phyloP scores from a whole-genome alignment of 1,140 invertebrate genomes.

The Drosophila ambigua region DNA sequence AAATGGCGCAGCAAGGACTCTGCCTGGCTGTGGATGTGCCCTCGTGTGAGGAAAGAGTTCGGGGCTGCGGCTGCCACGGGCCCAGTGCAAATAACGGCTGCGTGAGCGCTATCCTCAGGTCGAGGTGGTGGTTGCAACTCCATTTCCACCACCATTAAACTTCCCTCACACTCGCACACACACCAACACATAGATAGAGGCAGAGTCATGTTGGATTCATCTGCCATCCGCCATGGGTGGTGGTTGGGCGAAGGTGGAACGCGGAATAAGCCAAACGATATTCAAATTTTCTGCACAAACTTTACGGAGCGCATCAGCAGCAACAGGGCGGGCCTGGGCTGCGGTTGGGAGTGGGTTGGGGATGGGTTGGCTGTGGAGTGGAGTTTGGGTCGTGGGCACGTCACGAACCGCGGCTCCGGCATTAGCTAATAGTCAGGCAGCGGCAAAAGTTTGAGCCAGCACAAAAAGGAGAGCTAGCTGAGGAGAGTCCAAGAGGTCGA shows the following conservation, averaged over 20 bases:
- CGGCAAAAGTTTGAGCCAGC: conserved; percentile 40
- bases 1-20: conserved; percentile 45
- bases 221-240: conserved; percentile 28
- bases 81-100: conserved; percentile 65
- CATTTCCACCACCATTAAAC: conserved; percentile 68
- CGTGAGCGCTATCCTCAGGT: conserved; percentile 22
- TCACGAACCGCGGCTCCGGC: conserved; percentile 39
- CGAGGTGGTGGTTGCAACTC: conserved; percentile 67
- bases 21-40: too few species aligned
- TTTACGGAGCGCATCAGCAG: conserved; percentile 78
- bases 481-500: neutral
- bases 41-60: conserved; percentile 45
- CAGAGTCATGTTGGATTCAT: conserved; percentile 19
- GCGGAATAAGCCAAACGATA: conserved; percentile 54
- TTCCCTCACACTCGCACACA: conserved; percentile 40
- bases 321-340: conserved; percentile 25
- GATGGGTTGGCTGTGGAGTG: conserved; percentile 12
- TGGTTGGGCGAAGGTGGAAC: conserved; percentile 24
- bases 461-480: conserved; percentile 21
- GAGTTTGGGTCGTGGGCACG: conserved; percentile 9
- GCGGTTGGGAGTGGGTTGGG: conserved; percentile 18
- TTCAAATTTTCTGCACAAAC: conserved; percentile 79
- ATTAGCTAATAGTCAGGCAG: conserved; percentile 59
- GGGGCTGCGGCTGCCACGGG: conserved; percentile 14
- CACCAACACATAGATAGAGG: neutral